Conservation (phyloP, 2,888 invertebrate species). For the Coelopa pilipes region DNA sequence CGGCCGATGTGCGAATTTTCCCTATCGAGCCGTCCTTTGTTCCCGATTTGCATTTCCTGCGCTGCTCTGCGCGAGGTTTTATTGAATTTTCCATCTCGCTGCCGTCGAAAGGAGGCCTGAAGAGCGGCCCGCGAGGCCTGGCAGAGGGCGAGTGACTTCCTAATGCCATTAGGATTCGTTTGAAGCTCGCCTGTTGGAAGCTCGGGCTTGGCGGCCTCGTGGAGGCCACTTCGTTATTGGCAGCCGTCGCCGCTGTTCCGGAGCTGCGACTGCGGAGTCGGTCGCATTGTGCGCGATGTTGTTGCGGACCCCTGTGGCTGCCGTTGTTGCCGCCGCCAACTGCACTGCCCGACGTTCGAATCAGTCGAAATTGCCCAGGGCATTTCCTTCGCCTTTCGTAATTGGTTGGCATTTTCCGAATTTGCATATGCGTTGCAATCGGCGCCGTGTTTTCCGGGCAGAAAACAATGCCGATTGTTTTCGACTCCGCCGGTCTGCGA, state of each 20-base stretch:
- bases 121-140: neutral
- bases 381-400: neutral
- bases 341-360: neutral
- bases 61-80: slow-evolving; percentile 31
- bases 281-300: slow-evolving; percentile 2
- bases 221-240: slow-evolving; percentile 24
- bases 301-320: too few relatives aligned
- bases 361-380: neutral
- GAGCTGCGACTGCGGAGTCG: neutral
- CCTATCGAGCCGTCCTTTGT: neutral
- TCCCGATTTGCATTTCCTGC: slow-evolving; percentile 50
- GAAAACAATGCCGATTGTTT: neutral
- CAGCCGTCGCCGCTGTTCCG: slow-evolving; percentile 15
- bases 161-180: slow-evolving; percentile 16
- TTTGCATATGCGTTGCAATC: slow-evolving; percentile 17
- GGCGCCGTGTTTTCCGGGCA: neutral
- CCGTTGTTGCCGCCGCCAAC: slow-evolving; percentile 9
- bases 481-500: neutral
- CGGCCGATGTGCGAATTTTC: neutral
- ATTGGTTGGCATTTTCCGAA: neutral
- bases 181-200: neutral
- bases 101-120: slow-evolving; percentile 50
- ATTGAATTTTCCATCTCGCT: slow-evolving; percentile 56
- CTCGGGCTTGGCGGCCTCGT: slow-evolving; percentile 7
- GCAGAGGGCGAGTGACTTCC: slow-evolving; percentile 20